Conservation (phyloP, 2,888 invertebrate species). For the Thecocarcelia acutangulata region DNA sequence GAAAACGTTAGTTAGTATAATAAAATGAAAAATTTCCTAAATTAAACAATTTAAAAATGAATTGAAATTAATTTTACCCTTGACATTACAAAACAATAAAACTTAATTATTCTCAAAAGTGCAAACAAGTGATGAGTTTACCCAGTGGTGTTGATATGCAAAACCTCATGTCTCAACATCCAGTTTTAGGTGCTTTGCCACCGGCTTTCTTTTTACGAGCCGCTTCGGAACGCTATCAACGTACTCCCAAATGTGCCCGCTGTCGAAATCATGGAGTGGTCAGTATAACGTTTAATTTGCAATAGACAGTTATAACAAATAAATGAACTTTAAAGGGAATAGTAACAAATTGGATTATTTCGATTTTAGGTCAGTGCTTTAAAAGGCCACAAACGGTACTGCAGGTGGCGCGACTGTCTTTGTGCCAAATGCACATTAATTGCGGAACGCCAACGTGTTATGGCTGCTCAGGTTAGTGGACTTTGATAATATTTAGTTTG, state of each 20-base stretch:
- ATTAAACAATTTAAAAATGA: constrained; percentile 23
- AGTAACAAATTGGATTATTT: constrained; percentile 13
- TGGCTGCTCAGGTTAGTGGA: constrained; percentile 94
- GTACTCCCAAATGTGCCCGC: constrained; percentile 98
- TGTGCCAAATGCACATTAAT: constrained; percentile 99
- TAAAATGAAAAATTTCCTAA: background rate
- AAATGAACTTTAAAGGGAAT: background rate
- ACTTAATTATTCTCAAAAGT: background rate
- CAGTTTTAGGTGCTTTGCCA: constrained; percentile 90
- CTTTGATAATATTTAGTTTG: background rate
- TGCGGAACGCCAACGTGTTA: constrained; percentile 97
- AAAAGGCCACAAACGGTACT: constrained; percentile 97
- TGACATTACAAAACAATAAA: constrained; percentile 13
- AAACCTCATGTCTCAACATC: constrained; percentile 91
- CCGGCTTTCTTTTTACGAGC: constrained; percentile 94
- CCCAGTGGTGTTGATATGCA: constrained; percentile 93
- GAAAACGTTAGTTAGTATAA: no score
- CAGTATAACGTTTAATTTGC: constrained; percentile 83
- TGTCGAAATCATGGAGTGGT: constrained; percentile 99
- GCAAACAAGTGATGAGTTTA: constrained; percentile 85
- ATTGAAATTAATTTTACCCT: no score
- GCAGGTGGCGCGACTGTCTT: constrained; percentile 98
- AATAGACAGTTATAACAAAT: background rate
- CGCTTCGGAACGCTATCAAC: constrained; percentile 94
- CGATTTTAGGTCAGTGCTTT: constrained; percentile 81